These are phyloP conservation scores for Drosophila kanekoi DNA, from an alignment of 2,888 invertebrate genomes.

Conservation along the genomic window DNA sequence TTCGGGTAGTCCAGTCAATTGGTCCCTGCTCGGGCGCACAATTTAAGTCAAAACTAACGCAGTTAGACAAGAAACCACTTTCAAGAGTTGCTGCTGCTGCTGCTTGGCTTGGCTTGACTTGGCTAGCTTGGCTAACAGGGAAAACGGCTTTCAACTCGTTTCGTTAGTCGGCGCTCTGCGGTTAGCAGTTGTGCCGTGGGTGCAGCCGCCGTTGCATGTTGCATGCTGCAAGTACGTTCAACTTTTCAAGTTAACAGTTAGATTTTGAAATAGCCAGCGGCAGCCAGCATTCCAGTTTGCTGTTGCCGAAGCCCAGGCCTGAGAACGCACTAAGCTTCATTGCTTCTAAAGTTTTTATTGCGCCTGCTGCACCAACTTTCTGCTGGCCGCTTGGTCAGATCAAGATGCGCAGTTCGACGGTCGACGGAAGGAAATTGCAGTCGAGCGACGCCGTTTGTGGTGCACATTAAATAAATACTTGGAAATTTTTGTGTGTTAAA, in stretches of 20 bases:
- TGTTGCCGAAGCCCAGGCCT: slow-evolving; percentile 49
- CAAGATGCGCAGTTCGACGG: slow-evolving; percentile 63
- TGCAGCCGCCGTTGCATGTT: slow-evolving; percentile 74
- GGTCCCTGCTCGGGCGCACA: slow-evolving; percentile 62
- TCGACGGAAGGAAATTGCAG: slow-evolving; percentile 77
- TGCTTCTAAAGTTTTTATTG: slow-evolving; percentile 16
- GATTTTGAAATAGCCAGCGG: slow-evolving; percentile 80
- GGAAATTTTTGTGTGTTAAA: slow-evolving; percentile 74
- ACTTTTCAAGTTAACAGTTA: slow-evolving; percentile 81
- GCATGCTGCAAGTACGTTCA: slow-evolving; percentile 80
- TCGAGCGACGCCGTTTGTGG: slow-evolving; percentile 41
- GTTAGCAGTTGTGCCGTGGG: slow-evolving; percentile 70
- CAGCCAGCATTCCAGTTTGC: slow-evolving; percentile 75
- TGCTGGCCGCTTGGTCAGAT: slow-evolving; percentile 33
- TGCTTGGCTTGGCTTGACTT: slow-evolving; percentile 25
- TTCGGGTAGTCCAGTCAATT: slow-evolving; percentile 26
- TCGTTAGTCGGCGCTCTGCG: slow-evolving; percentile 48
- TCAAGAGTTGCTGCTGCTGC: slow-evolving; percentile 64
- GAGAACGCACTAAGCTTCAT: slow-evolving; percentile 62
- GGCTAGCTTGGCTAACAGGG: slow-evolving; percentile 72
- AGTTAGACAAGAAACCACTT: slow-evolving; percentile 80
- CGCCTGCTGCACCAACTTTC: slow-evolving; percentile 1
- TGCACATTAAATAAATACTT: slow-evolving; percentile 78
- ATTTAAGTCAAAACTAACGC: slow-evolving; percentile 80
- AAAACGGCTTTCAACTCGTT: slow-evolving; percentile 80